Base-by-base conservation (phyloP, 1,140 invertebrate genomes). In the Drosophila asahinai region DNA sequence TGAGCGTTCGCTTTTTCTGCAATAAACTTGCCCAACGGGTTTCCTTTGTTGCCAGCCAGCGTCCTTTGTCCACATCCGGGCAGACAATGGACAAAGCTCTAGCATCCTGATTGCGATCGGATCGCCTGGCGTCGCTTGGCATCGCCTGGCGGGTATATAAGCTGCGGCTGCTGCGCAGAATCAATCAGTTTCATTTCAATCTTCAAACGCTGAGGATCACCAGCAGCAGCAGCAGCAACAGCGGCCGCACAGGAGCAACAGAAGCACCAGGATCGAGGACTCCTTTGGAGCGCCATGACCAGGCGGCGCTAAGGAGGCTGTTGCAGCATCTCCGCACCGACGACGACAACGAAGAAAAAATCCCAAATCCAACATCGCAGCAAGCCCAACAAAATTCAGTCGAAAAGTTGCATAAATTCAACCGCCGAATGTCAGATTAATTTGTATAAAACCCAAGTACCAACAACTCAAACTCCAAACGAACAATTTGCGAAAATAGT, bases 151-250 rank as follows among this genome's bases (percentile, higher is more conserved):
- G 48, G 57, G 83, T 92, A 92, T 92, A 92, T 81, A 92, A 92
- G 36, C 72, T 61, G 49, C 59, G 74, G 61, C 78, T 87, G 77
- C 82, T 92, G 87, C 91, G 91, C 74, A 91, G 89, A 91, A 83
- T 90, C 87, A 91, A 91, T 92, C 91, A 92, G 91, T 92, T 92
- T 92, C 91, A 92, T 92, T 92, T 92, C 91, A 92, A 91, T 86
- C 77, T 80, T 82, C 84, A 89, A 78, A 74, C 79, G 62, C 70
- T 87, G 64, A 91, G 80, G 87, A 91, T 92, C 91, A 86, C 45
- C 83, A 82, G 66, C 77, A 83, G 68, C 77, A 82, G 80, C 11
- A 80, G 55, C 77, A 82, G 80, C 11, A 80, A 51, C 61, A 83
- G 67, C 65, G 17, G 62, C 62, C 38, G 62, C 81, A 61, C 59